phyloP scores from a whole-genome alignment of 1,140 invertebrate genomes.

The Psilanteris sp. region DNA sequence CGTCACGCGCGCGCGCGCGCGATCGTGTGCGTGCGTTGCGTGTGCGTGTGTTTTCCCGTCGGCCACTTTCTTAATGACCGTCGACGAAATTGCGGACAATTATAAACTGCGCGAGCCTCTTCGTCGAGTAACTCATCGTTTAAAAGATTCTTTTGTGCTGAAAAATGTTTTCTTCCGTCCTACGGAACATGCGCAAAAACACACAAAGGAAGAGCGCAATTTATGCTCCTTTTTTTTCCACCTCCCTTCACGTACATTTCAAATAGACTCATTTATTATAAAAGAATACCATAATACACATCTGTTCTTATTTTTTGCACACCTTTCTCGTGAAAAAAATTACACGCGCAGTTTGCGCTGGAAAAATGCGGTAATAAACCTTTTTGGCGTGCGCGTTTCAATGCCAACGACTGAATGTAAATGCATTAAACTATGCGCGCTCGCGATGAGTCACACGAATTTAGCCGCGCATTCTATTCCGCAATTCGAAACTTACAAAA shows the following conservation, averaged over 20 bases:
- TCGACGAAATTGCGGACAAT: constrained; percentile 63
- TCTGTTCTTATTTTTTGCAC: constrained; percentile 56
- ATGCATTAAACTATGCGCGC: constrained; percentile 7
- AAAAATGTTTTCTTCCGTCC: constrained; percentile 62
- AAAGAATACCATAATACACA: constrained; percentile 49
- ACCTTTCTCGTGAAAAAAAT: constrained; percentile 50
- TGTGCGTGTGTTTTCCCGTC: constrained; percentile 46
- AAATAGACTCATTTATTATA: constrained; percentile 63
- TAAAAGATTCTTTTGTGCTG: constrained; percentile 63
- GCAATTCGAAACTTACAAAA: too few relatives aligned
- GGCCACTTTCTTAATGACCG: constrained; percentile 64
- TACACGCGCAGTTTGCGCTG: constrained; percentile 37
- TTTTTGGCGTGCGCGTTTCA: constrained; percentile 25
- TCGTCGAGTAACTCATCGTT: constrained; percentile 60
- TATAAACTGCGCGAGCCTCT: constrained; percentile 54
- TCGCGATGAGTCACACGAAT: constrained; percentile 16
- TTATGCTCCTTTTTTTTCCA: constrained; percentile 43
- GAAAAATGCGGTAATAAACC: constrained; percentile 47
- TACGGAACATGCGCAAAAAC: constrained; percentile 48
- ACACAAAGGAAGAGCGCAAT: constrained; percentile 58
- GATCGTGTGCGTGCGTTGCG: constrained; percentile 11
- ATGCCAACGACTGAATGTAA: constrained; percentile 22
- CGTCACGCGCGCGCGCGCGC: constrained; percentile 7
- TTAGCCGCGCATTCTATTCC: too few relatives aligned
- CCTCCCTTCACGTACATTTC: constrained; percentile 62